Percentiles rank a stretch among this genome's conserved stretches.
Conservation (phyloP, 2,888 invertebrate genomes). For the Alloscopus bannaensis region DNA sequence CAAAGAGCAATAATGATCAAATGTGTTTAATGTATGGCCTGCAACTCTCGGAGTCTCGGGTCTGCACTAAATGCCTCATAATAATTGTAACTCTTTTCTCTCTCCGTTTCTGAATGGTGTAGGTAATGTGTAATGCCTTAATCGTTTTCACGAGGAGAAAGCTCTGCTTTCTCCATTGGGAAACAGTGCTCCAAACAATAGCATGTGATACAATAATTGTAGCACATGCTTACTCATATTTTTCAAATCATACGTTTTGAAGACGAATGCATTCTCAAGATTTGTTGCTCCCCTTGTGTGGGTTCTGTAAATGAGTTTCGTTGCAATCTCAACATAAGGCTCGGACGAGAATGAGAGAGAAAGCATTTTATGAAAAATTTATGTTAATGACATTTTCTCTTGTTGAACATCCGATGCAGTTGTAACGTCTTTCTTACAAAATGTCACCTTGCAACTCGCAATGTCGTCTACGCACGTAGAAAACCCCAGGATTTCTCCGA, state of each 20-base stretch:
- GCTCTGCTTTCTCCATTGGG: too few relatives aligned
- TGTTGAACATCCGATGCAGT: background rate
- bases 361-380: slow-evolving; percentile 42
- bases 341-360: background rate
- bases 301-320: too few relatives aligned
- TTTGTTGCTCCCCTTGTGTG: too few relatives aligned
- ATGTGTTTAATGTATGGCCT: slow-evolving; percentile 36
- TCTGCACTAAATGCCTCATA: slow-evolving; percentile 46
- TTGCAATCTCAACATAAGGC: too few relatives aligned
- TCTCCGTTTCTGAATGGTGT: background rate
- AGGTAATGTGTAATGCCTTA: background rate
- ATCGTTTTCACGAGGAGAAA: slow-evolving; percentile 2
- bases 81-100: slow-evolving; percentile 31
- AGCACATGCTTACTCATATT: too few relatives aligned
- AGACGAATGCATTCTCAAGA: too few relatives aligned
- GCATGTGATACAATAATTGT: too few relatives aligned
- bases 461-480: background rate
- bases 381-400: slow-evolving; percentile 43
- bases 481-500: too few relatives aligned
- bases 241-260: too few relatives aligned
- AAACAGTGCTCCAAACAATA: too few relatives aligned
- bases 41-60: background rate
- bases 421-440: background rate
- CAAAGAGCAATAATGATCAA: slow-evolving; percentile 44
- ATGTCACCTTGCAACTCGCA: slow-evolving; percentile 19